Percentiles rank a stretch among this genome's conserved stretches.
These are phyloP conservation scores for Nezara viridula DNA, from an alignment of 2,888 invertebrate genomes.

Conservation along the genomic window DNA sequence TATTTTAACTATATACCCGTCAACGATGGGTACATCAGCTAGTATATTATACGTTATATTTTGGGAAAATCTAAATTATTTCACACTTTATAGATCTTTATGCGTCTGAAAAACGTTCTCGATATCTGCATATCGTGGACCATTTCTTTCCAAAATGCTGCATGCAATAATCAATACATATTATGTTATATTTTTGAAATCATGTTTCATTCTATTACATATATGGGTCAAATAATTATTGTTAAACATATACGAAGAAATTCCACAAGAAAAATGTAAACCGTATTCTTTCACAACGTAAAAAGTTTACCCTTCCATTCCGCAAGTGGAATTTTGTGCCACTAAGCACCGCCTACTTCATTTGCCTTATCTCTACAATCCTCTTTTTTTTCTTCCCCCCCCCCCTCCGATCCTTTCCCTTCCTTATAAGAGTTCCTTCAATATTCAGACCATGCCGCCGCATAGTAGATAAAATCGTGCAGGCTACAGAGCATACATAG, in stretches of 20 bases:
- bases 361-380: conserved; percentile 33
- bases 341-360: conserved; percentile 6
- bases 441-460: background rate
- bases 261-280: background rate
- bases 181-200: too few relatives aligned
- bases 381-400: background rate
- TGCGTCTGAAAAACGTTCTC: too few relatives aligned
- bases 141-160: too few relatives aligned
- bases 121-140: too few relatives aligned
- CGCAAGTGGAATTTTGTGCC: background rate
- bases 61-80: too few relatives aligned
- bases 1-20: too few relatives aligned
- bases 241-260: background rate
- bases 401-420: background rate
- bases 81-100: too few relatives aligned
- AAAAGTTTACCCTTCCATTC: background rate
- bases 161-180: too few relatives aligned
- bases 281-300: background rate
- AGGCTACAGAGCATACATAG: background rate
- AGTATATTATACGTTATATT: too few relatives aligned
- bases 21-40: too few relatives aligned
- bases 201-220: too few relatives aligned
- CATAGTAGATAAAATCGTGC: background rate
- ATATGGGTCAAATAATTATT: background rate
- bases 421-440: background rate